Conservation (phyloP, 2,113 vertebrate genomes). For the Uria lomvia region DNA sequence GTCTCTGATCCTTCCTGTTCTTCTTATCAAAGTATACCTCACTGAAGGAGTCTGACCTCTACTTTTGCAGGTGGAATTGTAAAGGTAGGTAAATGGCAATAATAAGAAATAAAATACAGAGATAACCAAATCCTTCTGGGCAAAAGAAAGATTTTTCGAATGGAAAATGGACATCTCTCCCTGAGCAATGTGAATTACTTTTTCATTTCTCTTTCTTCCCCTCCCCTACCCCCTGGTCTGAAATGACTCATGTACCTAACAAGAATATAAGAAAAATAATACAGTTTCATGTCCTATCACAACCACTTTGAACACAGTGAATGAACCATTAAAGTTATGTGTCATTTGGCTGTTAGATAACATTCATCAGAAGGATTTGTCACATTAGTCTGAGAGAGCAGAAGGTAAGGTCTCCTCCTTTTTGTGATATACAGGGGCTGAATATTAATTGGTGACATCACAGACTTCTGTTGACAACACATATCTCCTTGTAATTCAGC, state of each 20-base stretch:
- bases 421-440: neutral
- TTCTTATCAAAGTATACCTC: neutral
- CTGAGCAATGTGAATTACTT: neutral
- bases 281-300: neutral
- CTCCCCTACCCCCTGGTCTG: rapidly evolving
- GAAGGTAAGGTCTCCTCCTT: neutral
- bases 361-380: neutral
- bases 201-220: neutral
- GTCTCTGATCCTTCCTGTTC: neutral
- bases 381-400: neutral
- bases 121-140: neutral
- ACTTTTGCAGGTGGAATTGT: neutral
- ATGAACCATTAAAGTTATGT: neutral
- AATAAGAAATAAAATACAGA: neutral
- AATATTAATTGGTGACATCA: neutral
- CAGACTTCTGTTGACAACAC: neutral
- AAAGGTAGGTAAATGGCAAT: neutral
- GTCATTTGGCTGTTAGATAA: neutral
- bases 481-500: neutral
- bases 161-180: neutral
- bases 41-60: neutral
- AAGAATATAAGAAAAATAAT: neutral
- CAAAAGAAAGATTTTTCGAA: neutral
- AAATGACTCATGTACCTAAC: neutral
- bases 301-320: neutral